These are phyloP conservation scores for Pagetopsis macropterus DNA, from an alignment of 2,797 vertebrate genomes.

Conservation along the genomic window DNA sequence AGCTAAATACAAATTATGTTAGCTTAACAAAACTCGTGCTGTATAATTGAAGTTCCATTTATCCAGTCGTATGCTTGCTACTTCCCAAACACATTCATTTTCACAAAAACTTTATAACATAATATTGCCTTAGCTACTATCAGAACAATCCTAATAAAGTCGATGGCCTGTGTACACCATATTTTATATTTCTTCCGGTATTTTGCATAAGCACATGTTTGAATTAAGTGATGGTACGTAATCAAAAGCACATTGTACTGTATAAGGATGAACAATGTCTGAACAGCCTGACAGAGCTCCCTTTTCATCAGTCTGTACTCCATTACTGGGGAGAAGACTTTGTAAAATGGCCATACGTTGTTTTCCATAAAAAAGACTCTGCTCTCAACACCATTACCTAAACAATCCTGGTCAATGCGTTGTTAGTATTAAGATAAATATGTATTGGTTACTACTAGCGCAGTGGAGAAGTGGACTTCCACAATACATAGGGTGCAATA, in stretches of 20 bases:
- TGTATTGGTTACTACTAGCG: neutral
- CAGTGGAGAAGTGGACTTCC: neutral
- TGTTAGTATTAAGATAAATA: slow-evolving; percentile 1
- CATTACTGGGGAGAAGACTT: neutral
- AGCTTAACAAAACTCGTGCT: too few relatives aligned
- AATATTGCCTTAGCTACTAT: too few relatives aligned
- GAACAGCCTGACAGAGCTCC: neutral
- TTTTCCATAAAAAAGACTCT: too few relatives aligned
- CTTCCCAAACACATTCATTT: neutral
- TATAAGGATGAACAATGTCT: neutral
- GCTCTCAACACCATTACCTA: neutral
- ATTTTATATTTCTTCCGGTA: neutral
- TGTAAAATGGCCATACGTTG: too few relatives aligned
- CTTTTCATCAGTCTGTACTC: slow-evolving; percentile 1
- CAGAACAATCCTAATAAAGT: neutral
- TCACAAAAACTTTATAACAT: neutral
- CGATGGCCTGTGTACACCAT: neutral
- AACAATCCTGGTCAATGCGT: neutral
- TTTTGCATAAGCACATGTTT: neutral
- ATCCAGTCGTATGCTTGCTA: too few relatives aligned
- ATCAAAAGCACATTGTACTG: neutral
- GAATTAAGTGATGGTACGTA: neutral
- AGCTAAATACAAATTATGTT: too few relatives aligned
- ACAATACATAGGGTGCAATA: neutral
- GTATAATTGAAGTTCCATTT: too few relatives aligned